Evolutionary conservation across 2,888 invertebrate species (phyloP), one percentile per base, ranked within the genome.

Genomic region (Trissoscelio sp.): DNA sequence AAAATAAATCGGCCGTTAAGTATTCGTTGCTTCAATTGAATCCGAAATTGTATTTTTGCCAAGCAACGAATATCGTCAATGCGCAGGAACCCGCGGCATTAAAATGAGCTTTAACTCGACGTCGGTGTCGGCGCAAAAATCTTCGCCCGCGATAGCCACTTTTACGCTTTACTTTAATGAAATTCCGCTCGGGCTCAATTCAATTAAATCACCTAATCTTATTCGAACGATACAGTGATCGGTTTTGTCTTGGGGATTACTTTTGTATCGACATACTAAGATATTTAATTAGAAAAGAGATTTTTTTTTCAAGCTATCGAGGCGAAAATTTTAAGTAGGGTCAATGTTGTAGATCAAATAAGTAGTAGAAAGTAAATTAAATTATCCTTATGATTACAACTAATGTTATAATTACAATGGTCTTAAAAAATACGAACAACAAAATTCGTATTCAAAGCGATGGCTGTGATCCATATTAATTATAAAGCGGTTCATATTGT

Each of bases 391-490:
- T 88, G 83, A 89, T 88, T 89, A 88, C 83, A 85, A 84, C 87
- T 85, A 86, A 86, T 73, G 83, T 88, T 87, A 88, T 89, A 87
- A 87, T 88, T 89, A 84, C 88, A 88, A 87, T 88, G 87, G 86
- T 91, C 87, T 88, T 89, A 86, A 88, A 79, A 86, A 88, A 89
- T 91, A 89, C 90, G 90, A 89, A 89, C 81, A 77, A 81, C 75
- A 77, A 87, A 83, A 88, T 91, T 91, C 90, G 91, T 91, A 90
- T 91, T 90, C 91, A 91, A 91, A 91, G 91, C 91, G 90, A 90
- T 90, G 91, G 91, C 91, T 91, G 91, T 91, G 91, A 91, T 91
- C 84, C 84, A 78, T 81, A 89, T 86, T 90, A 89, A 90, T 87
- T 87, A 87, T 88, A 86, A 87, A 85, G 84, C 86, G 87, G 82